These are phyloP conservation scores for Bradypodion pumilum DNA, from an alignment of 2,797 vertebrate species.

Conservation along the genomic window DNA sequence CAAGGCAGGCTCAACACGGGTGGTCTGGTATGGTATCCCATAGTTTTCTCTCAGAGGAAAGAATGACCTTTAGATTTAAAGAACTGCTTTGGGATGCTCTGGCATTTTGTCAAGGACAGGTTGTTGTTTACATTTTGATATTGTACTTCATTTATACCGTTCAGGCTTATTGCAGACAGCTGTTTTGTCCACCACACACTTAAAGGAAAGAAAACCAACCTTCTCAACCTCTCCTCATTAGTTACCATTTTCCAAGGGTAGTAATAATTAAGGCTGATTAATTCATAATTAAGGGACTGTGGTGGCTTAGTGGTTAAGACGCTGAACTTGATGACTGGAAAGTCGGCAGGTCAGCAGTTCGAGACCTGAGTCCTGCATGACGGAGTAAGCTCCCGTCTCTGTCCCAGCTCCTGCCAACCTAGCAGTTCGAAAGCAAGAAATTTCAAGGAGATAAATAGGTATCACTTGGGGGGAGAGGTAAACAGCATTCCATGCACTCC, in stretches of 20 bases:
- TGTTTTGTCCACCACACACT: neutral
- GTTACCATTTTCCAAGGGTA: constrained; percentile 7
- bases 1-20: constrained; percentile 17
- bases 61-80: constrained; percentile 32
- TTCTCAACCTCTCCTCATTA: neutral
- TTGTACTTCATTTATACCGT: constrained; percentile 12
- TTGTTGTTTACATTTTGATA: constrained; percentile 31
- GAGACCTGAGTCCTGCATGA: too few species aligned
- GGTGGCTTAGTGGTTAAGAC: too few species aligned
- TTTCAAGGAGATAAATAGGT: too few species aligned
- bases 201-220: too few species aligned
- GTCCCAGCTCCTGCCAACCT: too few species aligned
- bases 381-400: too few species aligned
- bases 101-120: constrained; percentile 50
- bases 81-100: constrained; percentile 18
- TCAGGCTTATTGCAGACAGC: constrained; percentile 15
- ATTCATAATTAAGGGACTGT: too few species aligned
- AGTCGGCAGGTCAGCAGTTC: too few species aligned
- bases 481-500: too few species aligned
- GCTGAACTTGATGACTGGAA: too few species aligned
- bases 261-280: constrained; percentile 28
- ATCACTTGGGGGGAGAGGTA: too few species aligned
- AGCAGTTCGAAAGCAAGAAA: too few species aligned
- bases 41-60: neutral
- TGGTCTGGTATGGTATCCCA: constrained; percentile 10